phyloP scores from a whole-genome alignment of 2,888 invertebrate species.

The Polylopha cassiicola region DNA sequence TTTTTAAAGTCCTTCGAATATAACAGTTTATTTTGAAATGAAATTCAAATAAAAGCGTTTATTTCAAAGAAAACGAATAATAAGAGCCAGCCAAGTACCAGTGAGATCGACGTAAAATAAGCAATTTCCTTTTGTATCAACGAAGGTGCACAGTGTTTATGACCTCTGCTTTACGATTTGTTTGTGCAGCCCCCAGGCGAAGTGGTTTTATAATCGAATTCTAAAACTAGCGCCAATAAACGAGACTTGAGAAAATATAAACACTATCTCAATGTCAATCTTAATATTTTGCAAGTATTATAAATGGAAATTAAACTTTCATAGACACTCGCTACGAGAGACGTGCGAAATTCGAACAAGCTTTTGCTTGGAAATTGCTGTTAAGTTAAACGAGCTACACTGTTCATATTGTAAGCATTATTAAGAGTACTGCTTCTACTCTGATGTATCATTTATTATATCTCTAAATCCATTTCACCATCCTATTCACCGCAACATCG shows the following conservation, averaged over 20 bases:
- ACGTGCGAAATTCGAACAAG: too few species aligned
- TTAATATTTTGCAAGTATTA: slow-evolving; percentile 26
- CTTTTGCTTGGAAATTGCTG: too few species aligned
- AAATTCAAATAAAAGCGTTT: slow-evolving; percentile 57
- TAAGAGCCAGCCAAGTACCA: slow-evolving; percentile 54
- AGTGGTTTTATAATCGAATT: slow-evolving; percentile 58
- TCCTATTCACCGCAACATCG: too few species aligned
- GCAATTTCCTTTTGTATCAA: slow-evolving; percentile 73
- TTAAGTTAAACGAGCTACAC: too few species aligned
- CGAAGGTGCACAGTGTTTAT: slow-evolving; percentile 68
- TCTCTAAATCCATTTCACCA: too few species aligned
- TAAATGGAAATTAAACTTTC: not conserved
- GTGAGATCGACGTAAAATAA: slow-evolving; percentile 69
- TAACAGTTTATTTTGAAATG: slow-evolving; percentile 22
- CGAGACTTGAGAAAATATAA: slow-evolving; percentile 25
- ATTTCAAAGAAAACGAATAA: slow-evolving; percentile 51
- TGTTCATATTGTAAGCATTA: too few species aligned
- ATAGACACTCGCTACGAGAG: too few species aligned
- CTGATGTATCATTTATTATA: too few species aligned
- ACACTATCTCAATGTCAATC: slow-evolving; percentile 29
- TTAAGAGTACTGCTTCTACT: too few species aligned
- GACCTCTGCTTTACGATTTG: slow-evolving; percentile 66
- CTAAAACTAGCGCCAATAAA: slow-evolving; percentile 50
- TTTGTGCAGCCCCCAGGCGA: slow-evolving; percentile 49
- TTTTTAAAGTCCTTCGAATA: slow-evolving; percentile 8